Base-by-base conservation (phyloP, 1,140 invertebrate genomes). In the Xylocopa sonorina region DNA sequence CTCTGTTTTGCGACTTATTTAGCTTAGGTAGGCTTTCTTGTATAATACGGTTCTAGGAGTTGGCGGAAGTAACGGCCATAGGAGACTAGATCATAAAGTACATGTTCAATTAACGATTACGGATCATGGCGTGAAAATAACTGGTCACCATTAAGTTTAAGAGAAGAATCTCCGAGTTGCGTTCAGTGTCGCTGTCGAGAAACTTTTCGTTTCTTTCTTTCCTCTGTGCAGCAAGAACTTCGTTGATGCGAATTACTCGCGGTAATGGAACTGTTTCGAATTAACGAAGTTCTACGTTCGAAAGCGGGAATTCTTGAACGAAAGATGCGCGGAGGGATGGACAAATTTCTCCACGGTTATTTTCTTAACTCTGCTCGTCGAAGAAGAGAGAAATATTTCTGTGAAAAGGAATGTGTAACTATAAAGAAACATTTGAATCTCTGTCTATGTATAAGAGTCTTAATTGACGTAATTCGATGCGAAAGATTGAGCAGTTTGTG, bases 61-160 rank as follows among this genome's bases (percentile, higher is more conserved):
- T 64, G 71, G 63, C 53, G 48, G n/a, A 29, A 38, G 3, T 63
- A 78, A 78, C 43, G 64, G 63, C 57, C 53, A 67, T 75, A 80
- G 71, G 24, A 75, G 46, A 66, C 9, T 64, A 80, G 32, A 66
- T 67, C 53, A 69, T 77, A 77, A 69, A 60, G 34, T 53, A 76
- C 50, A 67, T 58, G 66, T 71, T 78, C 75, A 78, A 78, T 78
- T 78, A 78, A 78, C 46, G 43, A 27, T 27, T 68, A 57, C 16
- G 27, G 34, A 71, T 78, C 66, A 62, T 21, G 34, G 43, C 32
- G 62, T 32, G 24, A 69, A 14, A 38, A 66, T 21, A 68, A 71
- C 55, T 71, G 75, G 24, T 78, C 75, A 78, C 75, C 67, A 78
- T 60, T 78, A 78, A 78, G 75, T 78, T 78, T 78, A 76, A 76